These are phyloP conservation scores for Spodoptera litura DNA, from an alignment of 1,140 invertebrate species.

Conservation along the genomic window DNA sequence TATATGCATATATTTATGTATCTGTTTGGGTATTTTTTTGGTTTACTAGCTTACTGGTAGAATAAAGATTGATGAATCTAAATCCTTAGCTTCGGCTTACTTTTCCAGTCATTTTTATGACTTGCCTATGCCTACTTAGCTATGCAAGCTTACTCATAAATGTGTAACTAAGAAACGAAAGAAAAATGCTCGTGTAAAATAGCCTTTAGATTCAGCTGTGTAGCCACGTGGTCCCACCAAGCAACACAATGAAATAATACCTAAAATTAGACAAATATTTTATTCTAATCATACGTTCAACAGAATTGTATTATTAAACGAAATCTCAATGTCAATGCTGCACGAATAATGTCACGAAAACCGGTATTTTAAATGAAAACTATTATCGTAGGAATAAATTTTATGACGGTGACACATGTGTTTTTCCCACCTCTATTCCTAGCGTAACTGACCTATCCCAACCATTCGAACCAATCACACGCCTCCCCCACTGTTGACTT, in stretches of 20 bases:
- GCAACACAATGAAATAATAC: not conserved
- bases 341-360: constrained; percentile 1
- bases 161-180: too few relatives aligned
- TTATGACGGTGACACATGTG: constrained; percentile 4
- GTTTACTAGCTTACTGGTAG: too few relatives aligned
- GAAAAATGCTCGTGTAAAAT: too few relatives aligned
- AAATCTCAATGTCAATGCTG: not conserved
- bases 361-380: constrained; percentile 1
- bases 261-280: too few relatives aligned
- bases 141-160: too few relatives aligned
- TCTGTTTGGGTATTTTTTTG: too few relatives aligned
- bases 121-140: too few relatives aligned
- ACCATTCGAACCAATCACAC: constrained; percentile 44
- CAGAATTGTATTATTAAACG: not conserved
- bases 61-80: too few relatives aligned
- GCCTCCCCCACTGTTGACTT: constrained; percentile 16
- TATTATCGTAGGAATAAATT: not conserved
- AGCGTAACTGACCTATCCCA: constrained; percentile 64
- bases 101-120: too few relatives aligned
- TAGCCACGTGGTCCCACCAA: not conserved
- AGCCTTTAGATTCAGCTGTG: not conserved
- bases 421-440: constrained; percentile 13
- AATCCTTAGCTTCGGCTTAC: too few relatives aligned
- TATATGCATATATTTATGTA: too few relatives aligned
- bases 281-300: too few relatives aligned